A percentile compares a stretch with the other conserved stretches of the same genome.
phyloP scores from a whole-genome alignment of 2,797 vertebrate genomes.

The Diplodus sargus region DNA sequence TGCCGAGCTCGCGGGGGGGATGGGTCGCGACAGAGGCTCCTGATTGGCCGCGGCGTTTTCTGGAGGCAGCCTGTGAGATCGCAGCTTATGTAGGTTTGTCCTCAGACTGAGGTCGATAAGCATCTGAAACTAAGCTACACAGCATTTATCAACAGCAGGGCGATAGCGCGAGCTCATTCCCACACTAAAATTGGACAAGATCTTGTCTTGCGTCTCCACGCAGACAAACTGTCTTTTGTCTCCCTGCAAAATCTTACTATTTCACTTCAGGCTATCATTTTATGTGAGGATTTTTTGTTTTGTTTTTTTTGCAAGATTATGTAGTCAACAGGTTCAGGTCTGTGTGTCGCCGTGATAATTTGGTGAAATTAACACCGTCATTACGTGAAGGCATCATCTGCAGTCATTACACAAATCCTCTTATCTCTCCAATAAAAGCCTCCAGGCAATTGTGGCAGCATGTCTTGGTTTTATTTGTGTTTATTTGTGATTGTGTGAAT shows the following conservation, averaged over 20 bases:
- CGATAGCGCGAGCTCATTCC: conserved; percentile 26
- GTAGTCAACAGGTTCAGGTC: background rate
- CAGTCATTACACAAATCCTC: background rate
- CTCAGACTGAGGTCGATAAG: conserved; percentile 64
- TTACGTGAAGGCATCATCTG: background rate
- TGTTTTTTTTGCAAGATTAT: background rate
- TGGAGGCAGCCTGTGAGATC: conserved; percentile 53
- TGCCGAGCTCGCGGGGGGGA: conserved; percentile 44
- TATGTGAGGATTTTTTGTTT: background rate
- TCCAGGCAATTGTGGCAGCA: background rate
- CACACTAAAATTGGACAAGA: conserved; percentile 20
- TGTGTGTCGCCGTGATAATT: background rate
- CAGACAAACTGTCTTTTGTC: conserved; percentile 14
- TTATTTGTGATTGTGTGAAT: background rate
- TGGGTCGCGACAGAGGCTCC: conserved; percentile 26
- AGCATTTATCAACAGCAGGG: conserved; percentile 44
- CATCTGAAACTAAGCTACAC: conserved; percentile 30
- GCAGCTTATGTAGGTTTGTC: conserved; percentile 55
- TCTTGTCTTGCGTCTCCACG: background rate
- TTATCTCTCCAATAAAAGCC: conserved; percentile 3
- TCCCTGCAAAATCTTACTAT: background rate
- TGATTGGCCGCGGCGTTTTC: conserved; percentile 57
- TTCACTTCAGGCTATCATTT: conserved; percentile 7
- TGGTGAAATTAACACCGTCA: background rate
- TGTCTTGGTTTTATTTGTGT: background rate